Percentiles rank a stretch among this genome's conserved stretches.
phyloP scores from a whole-genome alignment of 2,797 vertebrate species.

The Chanos chanos region DNA sequence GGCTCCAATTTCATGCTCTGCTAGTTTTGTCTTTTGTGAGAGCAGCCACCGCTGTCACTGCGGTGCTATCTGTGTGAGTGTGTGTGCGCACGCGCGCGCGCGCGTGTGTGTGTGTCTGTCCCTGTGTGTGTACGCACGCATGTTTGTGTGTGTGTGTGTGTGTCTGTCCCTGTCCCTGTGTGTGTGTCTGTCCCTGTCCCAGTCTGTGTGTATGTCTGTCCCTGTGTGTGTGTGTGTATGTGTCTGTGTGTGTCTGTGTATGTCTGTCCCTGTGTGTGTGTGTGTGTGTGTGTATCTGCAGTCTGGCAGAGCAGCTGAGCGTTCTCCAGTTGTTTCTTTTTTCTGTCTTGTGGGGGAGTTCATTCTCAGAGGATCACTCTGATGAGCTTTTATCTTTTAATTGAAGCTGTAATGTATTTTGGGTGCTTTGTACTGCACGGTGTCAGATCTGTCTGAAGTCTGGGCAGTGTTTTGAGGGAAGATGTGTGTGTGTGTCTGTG shows the following conservation, averaged over 20 bases:
- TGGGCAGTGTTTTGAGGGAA: too few species aligned
- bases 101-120: background rate
- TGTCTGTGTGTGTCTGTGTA: background rate
- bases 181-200: too few species aligned
- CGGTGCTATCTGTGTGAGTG: slow-evolving; percentile 11
- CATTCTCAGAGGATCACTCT: too few species aligned
- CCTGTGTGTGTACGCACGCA: too few species aligned
- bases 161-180: background rate
- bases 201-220: background rate
- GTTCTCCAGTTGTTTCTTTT: too few species aligned
- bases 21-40: slow-evolving; percentile 39
- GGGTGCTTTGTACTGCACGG: too few species aligned
- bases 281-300: too few species aligned
- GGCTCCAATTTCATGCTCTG: slow-evolving; percentile 49
- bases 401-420: too few species aligned
- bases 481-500: too few species aligned
- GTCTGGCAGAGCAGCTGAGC: too few species aligned
- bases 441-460: too few species aligned
- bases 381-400: too few species aligned
- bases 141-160: background rate
- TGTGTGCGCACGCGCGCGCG: background rate
- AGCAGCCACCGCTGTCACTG: slow-evolving; percentile 40
- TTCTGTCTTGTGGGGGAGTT: background rate
- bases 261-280: background rate
- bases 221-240: background rate